Evolutionary conservation across 2,888 invertebrate genomes (phyloP), one percentile per base, ranked within the genome.

Genomic region (Bibio marci): DNA sequence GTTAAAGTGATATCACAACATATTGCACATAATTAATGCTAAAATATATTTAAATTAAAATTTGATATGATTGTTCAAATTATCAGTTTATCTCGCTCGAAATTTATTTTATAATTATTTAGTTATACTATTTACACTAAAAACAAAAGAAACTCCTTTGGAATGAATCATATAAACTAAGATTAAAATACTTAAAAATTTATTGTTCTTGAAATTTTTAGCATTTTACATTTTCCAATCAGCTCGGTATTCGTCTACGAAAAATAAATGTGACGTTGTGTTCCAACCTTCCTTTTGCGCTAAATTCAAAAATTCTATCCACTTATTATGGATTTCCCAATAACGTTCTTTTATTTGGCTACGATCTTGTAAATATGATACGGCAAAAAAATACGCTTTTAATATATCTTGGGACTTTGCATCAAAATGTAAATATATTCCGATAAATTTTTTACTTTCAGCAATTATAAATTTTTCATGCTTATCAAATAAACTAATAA

Each of bases 191-290:
- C n/a, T n/a, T n/a, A n/a, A n/a, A n/a, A n/a, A n/a, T n/a, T n/a
- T n/a, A n/a, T n/a, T n/a, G n/a, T n/a, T n/a, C n/a, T n/a, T n/a
- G n/a, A n/a, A n/a, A n/a, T n/a, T n/a, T n/a, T n/a, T n/a, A n/a
- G n/a, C n/a, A n/a, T n/a, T 14, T 39, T 34, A 35, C 14, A 35
- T 39, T 44, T 56, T 61, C 62, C 61, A 62, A 43, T 60, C 59
- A 39, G 61, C 53, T 45, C 73, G 67, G 69, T 73, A 77, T 51
- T 72, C 69, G 37, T 70, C 72, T 3, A 70, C 62, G 37, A 69
- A 56, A 18, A 77, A 49, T 18, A 74, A 59, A 54, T 74, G 73
- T 43, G 64, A 66, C 36, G 62, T 62, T 14, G 67, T 57, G 38
- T 63, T 59, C 76, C 77, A 77, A 35, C 71, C 58, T 52, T 69